phyloP scores from a whole-genome alignment of 2,113 vertebrate species.

The Piprites chloris region DNA sequence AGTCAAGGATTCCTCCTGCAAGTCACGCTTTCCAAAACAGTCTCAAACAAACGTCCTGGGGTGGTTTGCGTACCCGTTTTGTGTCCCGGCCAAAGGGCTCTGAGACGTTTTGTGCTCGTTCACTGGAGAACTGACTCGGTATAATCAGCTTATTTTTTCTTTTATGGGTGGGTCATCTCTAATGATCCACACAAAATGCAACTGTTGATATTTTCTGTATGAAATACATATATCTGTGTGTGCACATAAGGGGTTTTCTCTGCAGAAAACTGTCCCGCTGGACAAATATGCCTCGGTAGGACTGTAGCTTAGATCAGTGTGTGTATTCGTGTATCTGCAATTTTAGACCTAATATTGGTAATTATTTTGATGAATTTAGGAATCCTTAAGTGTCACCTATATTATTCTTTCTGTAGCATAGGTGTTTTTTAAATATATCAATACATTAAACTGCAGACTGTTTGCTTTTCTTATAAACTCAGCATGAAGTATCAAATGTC shows the following conservation, averaged over 20 bases:
- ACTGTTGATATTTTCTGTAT: neutral
- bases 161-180: neutral
- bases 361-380: neutral
- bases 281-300: neutral
- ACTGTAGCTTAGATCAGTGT: neutral
- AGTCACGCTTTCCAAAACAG: neutral
- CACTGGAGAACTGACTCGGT: neutral
- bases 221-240: too few relatives aligned
- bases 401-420: neutral
- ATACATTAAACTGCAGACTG: neutral
- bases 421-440: neutral
- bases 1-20: rapidly evolving
- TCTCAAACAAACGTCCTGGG: neutral
- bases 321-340: rapidly evolving
- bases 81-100: rapidly evolving
- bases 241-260: neutral
- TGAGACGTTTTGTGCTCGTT: neutral
- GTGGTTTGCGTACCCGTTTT: rapidly evolving
- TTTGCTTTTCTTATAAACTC: neutral
- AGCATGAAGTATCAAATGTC: neutral
- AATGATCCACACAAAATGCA: neutral
- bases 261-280: neutral
- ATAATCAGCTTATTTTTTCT: neutral
- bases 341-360: neutral
- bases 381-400: neutral